Evolutionary conservation across 2,797 vertebrate genomes (phyloP), one percentile per base, ranked within the genome.

Genomic region (Ataeniobius toweri): DNA sequence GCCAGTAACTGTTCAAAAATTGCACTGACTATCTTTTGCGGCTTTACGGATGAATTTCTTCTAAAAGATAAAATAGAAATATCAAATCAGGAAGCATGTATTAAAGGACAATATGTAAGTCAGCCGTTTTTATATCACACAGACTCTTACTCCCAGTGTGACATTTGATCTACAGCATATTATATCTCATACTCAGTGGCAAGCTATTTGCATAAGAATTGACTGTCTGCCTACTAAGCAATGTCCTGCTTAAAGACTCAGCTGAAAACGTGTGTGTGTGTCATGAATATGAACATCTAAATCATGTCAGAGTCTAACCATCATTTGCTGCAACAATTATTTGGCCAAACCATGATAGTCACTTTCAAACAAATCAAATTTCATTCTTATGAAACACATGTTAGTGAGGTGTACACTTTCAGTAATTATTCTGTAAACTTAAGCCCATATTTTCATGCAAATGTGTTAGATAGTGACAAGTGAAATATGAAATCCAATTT

Each of bases 401-500:
- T 98, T 97, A 96, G 97, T 97, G 96, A 97, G 97, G 97, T 97
- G 97, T 97, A 98, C 95, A 96, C 96, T 97, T 98, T 96, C 97
- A 97, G 96, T 99, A 98, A 99, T 98, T 98, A 97, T 95, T 95
- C 96, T 96, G 95, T 96, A 96, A 97, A 98, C 96, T 96, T 95
- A 91, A 89, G 79, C 93, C 92, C 94, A 92, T 91, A 94, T 97
- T 98, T 96, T 97, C 96, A 98, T 98, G 97, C 98, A 98, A 98
- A 98, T 96, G 95, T 96, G 95, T 96, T 96, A 97, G 97, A 98
- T 97, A 97, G 97, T 97, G 97, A 97, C 96, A 98, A 96, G 88
- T 97, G 97, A 97, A 98, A 97, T 96, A 96, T 92, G 94, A 97
- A 98, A 99, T 99, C 96, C 96, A 98, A 99, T 98, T 98, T 96